Conservation (phyloP, 1,140 invertebrate species). For the Neelides sp. region DNA sequence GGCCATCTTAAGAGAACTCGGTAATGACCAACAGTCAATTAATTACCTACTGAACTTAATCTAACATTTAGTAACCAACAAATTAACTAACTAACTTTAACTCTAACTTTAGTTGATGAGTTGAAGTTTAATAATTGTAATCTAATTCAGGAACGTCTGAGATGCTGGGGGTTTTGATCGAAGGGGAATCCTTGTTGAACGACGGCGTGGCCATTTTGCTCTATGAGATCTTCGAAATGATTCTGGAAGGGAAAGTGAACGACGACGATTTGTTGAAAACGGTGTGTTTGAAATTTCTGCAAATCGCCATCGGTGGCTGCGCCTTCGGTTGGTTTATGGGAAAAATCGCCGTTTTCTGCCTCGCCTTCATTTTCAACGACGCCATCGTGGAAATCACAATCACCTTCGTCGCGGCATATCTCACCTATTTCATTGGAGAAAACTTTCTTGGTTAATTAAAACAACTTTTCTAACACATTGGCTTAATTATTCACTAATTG, state of each 20-base stretch:
- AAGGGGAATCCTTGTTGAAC: constrained; percentile 42
- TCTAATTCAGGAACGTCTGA: constrained; percentile 39
- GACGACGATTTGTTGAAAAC: background rate
- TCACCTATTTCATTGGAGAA: constrained; percentile 39
- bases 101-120: too few species aligned
- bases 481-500: too few species aligned
- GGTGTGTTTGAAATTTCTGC: constrained; percentile 24
- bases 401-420: constrained; percentile 38
- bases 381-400: constrained; percentile 36
- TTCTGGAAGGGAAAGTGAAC: constrained; percentile 9
- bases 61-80: too few species aligned
- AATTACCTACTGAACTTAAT: too few species aligned
- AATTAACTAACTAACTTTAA: too few species aligned
- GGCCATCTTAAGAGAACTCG: constrained; percentile 37
- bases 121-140: too few species aligned
- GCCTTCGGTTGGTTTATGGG: constrained; percentile 37
- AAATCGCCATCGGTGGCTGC: constrained; percentile 35
- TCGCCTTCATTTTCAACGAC: constrained; percentile 25
- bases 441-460: constrained; percentile 16
- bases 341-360: constrained; percentile 34
- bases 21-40: too few species aligned
- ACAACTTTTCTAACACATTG: background rate
- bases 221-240: constrained; percentile 34
- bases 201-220: constrained; percentile 41
- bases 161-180: constrained; percentile 37